phyloP scores from a whole-genome alignment of 2,888 invertebrate genomes.

The Zhuqinia jingwanae region DNA sequence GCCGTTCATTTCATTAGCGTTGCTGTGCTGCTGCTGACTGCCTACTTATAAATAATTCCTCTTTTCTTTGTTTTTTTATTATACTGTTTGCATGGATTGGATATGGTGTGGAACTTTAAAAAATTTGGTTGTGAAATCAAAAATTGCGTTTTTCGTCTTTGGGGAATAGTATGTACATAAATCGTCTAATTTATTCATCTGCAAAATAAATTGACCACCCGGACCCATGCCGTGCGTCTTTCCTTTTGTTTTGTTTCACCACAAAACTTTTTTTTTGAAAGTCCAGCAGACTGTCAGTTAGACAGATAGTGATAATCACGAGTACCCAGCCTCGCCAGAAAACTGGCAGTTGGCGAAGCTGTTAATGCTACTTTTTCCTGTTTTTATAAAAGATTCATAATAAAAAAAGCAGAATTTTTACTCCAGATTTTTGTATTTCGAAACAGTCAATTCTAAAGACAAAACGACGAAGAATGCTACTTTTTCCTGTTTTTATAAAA shows the following conservation, averaged over 20 bases:
- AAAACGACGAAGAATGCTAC: neutral
- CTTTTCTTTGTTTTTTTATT: slow-evolving; percentile 15
- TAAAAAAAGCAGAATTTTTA: too few species aligned
- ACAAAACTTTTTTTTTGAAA: neutral
- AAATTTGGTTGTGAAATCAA: slow-evolving; percentile 66
- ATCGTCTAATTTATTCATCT: neutral
- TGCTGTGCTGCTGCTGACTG: neutral
- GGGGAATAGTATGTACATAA: neutral
- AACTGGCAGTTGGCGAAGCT: slow-evolving; percentile 26
- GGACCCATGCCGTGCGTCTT: slow-evolving; percentile 8
- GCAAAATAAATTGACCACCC: slow-evolving; percentile 25
- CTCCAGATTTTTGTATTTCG: slow-evolving; percentile 6
- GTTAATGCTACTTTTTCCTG: neutral
- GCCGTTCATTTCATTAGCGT: neutral
- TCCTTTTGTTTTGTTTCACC: neutral
- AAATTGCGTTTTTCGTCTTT: slow-evolving; percentile 51
- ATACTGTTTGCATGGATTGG: neutral
- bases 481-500: too few species aligned
- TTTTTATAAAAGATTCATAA: too few species aligned
- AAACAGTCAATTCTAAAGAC: neutral
- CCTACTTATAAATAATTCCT: neutral
- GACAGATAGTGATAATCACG: neutral
- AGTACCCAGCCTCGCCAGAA: too few species aligned
- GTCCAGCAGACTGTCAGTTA: neutral
- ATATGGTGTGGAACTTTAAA: neutral